These are phyloP conservation scores for Danionella dracula DNA, from an alignment of 2,797 vertebrate genomes.

Conservation along the genomic window DNA sequence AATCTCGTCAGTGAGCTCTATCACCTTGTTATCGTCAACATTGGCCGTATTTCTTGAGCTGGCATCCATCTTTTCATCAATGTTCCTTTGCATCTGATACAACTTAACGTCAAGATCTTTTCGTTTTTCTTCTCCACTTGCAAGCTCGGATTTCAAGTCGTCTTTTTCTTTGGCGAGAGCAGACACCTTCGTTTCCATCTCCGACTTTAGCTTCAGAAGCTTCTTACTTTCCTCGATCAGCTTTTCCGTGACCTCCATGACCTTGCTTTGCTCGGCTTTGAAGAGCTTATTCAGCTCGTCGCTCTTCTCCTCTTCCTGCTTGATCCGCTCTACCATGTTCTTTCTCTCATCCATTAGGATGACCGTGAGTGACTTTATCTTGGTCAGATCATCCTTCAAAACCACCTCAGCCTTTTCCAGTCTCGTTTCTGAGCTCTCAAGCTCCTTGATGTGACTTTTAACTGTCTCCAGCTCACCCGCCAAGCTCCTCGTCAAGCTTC, in stretches of 20 bases:
- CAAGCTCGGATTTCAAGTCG: constrained; percentile 73
- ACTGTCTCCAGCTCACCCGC: constrained; percentile 79
- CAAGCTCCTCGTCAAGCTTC: constrained; percentile 77
- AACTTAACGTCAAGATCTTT: constrained; percentile 73
- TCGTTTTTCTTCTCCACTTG: constrained; percentile 79
- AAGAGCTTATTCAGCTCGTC: constrained; percentile 78
- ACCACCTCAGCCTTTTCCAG: constrained; percentile 80
- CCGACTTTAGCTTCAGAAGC: constrained; percentile 86
- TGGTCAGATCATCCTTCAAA: constrained; percentile 88
- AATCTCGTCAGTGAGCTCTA: constrained; percentile 82
- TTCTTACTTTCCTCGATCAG: constrained; percentile 97
- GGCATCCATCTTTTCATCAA: constrained; percentile 77
- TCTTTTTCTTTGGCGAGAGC: constrained; percentile 77
- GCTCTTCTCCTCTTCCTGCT: constrained; percentile 84
- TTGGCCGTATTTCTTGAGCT: constrained; percentile 67
- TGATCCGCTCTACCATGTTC: constrained; percentile 85
- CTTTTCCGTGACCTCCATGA: constrained; percentile 92
- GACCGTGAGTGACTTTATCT: constrained; percentile 87
- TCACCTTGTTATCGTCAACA: constrained; percentile 80
- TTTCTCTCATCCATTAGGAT: constrained; percentile 91
- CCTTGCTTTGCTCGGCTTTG: constrained; percentile 87
- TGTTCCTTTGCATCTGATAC: constrained; percentile 72
- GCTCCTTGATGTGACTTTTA: constrained; percentile 80
- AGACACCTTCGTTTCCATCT: constrained; percentile 86
- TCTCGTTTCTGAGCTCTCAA: constrained; percentile 78